A percentile compares a stretch with the other conserved stretches of the same genome.
Evolutionary conservation across 2,113 vertebrate species (phyloP).

Genomic region (Theropithecus gelada): DNA sequence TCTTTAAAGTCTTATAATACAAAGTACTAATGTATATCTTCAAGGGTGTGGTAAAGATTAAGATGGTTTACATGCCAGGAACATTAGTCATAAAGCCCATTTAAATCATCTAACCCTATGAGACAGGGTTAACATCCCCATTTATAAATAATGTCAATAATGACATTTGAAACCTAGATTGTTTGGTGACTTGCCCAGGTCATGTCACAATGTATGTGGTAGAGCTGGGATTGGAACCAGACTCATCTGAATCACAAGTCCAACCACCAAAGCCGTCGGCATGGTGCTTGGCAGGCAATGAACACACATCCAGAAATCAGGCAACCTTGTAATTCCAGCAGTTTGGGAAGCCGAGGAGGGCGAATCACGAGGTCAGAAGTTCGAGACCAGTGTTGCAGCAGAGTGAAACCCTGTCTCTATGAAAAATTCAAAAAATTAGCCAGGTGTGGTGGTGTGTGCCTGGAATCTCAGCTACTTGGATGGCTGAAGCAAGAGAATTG

Average conservation of each 20-base stretch:
- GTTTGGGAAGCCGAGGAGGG: too few species aligned
- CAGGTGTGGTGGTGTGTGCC: too few species aligned
- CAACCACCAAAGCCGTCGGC: background rate
- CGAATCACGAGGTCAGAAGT: too few species aligned
- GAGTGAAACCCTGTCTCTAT: too few species aligned
- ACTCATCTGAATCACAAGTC: background rate
- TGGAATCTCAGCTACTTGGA: too few species aligned
- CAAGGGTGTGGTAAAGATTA: background rate
- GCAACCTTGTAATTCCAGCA: too few species aligned
- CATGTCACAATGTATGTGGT: accelerated
- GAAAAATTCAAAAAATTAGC: too few species aligned
- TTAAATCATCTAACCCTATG: background rate
- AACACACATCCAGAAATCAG: background rate
- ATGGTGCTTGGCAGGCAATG: background rate
- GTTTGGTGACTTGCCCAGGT: background rate
- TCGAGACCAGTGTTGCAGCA: too few species aligned
- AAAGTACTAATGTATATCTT: background rate
- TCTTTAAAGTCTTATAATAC: background rate
- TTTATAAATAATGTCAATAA: background rate
- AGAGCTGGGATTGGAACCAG: background rate
- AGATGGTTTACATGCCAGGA: background rate
- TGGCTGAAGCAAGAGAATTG: too few species aligned
- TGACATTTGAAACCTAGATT: background rate
- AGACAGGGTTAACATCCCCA: background rate
- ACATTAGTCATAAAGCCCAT: too few species aligned